A percentile compares a stretch with the other conserved stretches of the same genome.
phyloP scores from a whole-genome alignment of 2,797 vertebrate genomes.

The Aselliscus stoliczkanus region DNA sequence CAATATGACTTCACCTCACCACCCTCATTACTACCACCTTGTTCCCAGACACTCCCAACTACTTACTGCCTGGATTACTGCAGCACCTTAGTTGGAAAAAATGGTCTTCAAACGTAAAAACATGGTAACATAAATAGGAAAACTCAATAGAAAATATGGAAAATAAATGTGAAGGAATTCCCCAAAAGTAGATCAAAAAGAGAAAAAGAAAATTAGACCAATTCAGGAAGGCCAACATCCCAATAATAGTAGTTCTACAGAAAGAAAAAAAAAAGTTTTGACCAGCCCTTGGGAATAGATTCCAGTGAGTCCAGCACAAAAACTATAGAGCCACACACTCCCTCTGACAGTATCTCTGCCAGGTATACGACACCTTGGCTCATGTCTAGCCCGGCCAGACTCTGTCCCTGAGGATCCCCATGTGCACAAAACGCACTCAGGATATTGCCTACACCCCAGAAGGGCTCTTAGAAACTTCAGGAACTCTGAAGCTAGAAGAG shows the following conservation, averaged over 20 bases:
- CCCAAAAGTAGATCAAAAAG: not conserved
- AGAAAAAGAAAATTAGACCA: not conserved
- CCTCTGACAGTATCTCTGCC: not conserved
- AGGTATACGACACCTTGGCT: not conserved
- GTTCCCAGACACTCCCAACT: not conserved
- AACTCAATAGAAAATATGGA: not conserved
- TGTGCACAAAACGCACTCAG: not conserved
- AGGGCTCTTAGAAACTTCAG: not conserved
- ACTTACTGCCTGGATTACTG: not conserved
- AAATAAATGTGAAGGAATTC: not conserved
- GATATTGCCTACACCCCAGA: no score
- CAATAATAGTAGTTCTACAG: not conserved
- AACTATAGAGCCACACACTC: not conserved
- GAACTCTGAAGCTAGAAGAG: not conserved
- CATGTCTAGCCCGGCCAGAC: not conserved
- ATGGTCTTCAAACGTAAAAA: not conserved
- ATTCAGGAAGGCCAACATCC: not conserved
- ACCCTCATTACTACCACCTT: not conserved
- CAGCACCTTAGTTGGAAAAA: not conserved
- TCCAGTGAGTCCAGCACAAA: not conserved
- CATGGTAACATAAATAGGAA: not conserved
- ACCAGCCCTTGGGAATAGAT: not conserved
- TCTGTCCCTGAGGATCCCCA: no score
- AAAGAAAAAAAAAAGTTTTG: not conserved
- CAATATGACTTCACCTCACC: not conserved